A percentile compares a stretch with the other conserved stretches of the same genome.
These are phyloP conservation scores for Pelecanoides urinatrix DNA, from an alignment of 2,113 vertebrate species.

Conservation along the genomic window DNA sequence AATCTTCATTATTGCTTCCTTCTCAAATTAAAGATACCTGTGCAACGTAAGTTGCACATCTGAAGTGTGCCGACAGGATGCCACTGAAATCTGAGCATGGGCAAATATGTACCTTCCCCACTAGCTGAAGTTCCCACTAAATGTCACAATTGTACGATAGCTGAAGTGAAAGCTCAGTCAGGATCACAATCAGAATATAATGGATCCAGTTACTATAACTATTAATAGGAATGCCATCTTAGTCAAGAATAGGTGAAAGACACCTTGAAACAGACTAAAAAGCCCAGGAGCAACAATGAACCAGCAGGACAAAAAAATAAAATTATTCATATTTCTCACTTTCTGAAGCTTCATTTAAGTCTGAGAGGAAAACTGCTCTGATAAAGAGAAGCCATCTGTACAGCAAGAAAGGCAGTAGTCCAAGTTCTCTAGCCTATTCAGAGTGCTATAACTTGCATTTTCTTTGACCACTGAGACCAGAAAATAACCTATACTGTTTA, in stretches of 20 bases:
- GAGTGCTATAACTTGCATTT: not conserved
- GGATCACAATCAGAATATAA: not conserved
- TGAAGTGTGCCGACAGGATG: not conserved
- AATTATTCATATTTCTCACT: not conserved
- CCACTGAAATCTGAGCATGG: not conserved
- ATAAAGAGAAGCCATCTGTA: not conserved
- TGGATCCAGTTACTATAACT: not conserved
- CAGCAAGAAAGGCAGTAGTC: not conserved
- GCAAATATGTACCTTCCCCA: not conserved
- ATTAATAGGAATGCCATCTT: not conserved
- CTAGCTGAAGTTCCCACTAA: not conserved
- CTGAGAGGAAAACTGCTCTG: not conserved
- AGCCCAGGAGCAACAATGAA: not conserved
- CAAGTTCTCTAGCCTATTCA: not conserved
- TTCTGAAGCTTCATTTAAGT: not conserved
- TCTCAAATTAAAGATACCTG: not conserved
- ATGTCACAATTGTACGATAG: not conserved
- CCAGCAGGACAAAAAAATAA: not conserved
- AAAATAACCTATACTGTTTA: not conserved
- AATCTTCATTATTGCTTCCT: not conserved
- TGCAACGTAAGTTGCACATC: not conserved
- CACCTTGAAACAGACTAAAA: not conserved
- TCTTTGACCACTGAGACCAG: not conserved
- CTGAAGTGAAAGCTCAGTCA: not conserved
- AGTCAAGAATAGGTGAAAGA: not conserved